phyloP scores from a whole-genome alignment of 2,797 vertebrate species.

The Gastrophryne carolinensis region DNA sequence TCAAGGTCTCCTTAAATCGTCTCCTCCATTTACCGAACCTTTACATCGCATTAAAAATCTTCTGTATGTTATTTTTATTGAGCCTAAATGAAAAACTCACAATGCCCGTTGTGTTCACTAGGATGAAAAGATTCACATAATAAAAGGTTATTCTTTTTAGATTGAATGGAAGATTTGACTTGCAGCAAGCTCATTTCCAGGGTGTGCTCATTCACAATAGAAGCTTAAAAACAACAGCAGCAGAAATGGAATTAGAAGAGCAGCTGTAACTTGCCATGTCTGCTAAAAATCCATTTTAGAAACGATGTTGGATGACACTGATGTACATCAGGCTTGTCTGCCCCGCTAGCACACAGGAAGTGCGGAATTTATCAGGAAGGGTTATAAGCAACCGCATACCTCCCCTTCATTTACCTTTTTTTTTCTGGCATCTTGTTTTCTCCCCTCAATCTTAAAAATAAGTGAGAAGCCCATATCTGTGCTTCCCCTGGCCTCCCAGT shows the following conservation, averaged over 20 bases:
- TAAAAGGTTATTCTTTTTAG: constrained; percentile 12
- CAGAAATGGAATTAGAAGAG: background rate
- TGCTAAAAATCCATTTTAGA: too few relatives aligned
- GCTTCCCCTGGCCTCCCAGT: too few relatives aligned
- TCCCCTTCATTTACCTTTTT: too few relatives aligned
- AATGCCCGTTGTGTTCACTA: background rate
- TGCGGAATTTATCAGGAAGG: too few relatives aligned
- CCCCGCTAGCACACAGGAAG: too few relatives aligned
- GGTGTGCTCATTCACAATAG: background rate
- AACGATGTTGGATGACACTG: too few relatives aligned
- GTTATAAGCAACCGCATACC: too few relatives aligned
- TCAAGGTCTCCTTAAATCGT: background rate
- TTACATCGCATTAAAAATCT: background rate
- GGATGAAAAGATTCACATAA: constrained; percentile 1
- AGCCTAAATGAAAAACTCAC: background rate
- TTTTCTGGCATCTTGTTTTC: too few relatives aligned
- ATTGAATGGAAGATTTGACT: background rate
- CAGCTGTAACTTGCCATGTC: too few relatives aligned
- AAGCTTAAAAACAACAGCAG: background rate
- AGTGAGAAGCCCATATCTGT: too few relatives aligned
- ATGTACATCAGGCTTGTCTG: too few relatives aligned
- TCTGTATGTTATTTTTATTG: constrained; percentile 16
- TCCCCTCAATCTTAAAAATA: too few relatives aligned
- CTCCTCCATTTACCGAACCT: constrained; percentile 6
- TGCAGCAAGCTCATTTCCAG: background rate